phyloP scores from a whole-genome alignment of 2,797 vertebrate species.

The Poeciliopsis presidionis region DNA sequence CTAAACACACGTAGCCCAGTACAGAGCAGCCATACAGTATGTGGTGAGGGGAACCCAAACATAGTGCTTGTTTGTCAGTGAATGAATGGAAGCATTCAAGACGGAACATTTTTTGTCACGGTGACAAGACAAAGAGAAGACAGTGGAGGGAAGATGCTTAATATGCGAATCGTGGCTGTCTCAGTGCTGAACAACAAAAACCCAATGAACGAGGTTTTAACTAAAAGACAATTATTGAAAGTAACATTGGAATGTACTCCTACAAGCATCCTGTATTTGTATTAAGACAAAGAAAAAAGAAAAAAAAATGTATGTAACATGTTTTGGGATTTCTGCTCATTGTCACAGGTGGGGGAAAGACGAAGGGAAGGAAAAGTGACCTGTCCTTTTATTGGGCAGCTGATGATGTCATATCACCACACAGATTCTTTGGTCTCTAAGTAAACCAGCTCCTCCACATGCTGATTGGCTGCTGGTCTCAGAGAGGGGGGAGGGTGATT shows the following conservation, averaged over 20 bases:
- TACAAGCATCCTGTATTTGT: neutral
- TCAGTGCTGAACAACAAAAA: constrained; percentile 46
- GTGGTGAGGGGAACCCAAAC: constrained; percentile 64
- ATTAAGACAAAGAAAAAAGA: constrained; percentile 1
- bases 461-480: constrained; percentile 74
- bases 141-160: constrained; percentile 53
- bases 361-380: constrained; percentile 61
- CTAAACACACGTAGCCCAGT: constrained; percentile 62
- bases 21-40: constrained; percentile 64
- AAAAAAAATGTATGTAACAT: constrained; percentile 1
- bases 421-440: constrained; percentile 81
- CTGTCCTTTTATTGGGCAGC: constrained; percentile 80
- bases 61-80: constrained; percentile 76
- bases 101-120: constrained; percentile 65
- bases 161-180: constrained; percentile 68
- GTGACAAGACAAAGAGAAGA: constrained; percentile 62
- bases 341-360: constrained; percentile 31
- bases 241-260: constrained; percentile 6
- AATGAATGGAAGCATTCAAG: constrained; percentile 78
- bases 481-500: constrained; percentile 60
- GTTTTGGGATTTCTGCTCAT: constrained; percentile 56
- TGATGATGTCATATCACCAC: constrained; percentile 83
- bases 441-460: constrained; percentile 71
- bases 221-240: constrained; percentile 15
- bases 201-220: constrained; percentile 20